A percentile compares a stretch with the other conserved stretches of the same genome.
Evolutionary conservation across 2,113 vertebrate species (phyloP).

Genomic region (Melanerpes formicivorus): DNA sequence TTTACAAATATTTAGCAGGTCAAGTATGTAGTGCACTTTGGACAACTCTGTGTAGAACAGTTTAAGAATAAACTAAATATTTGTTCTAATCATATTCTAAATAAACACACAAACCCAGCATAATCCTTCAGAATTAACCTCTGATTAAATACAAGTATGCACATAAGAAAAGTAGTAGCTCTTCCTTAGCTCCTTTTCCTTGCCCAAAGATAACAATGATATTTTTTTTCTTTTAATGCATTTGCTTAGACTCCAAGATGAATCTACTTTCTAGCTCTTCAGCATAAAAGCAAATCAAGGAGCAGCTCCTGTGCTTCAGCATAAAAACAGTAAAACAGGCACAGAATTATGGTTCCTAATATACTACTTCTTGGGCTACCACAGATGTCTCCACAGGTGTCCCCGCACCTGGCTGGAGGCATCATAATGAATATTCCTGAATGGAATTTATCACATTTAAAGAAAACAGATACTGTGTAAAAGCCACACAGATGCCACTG

Average conservation of each 20-base stretch:
- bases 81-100: constrained; percentile 45
- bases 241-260: neutral
- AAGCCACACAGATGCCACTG: neutral
- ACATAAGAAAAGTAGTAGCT: neutral
- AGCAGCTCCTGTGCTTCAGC: neutral
- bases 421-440: neutral
- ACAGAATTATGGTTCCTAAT: neutral
- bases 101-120: neutral
- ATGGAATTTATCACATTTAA: neutral
- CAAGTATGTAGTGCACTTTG: constrained; percentile 11
- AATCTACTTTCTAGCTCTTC: neutral
- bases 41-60: neutral
- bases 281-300: neutral
- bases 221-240: neutral
- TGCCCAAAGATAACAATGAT: neutral
- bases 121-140: constrained; percentile 59
- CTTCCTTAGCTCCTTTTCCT: constrained; percentile 5
- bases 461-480: neutral
- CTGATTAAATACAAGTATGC: constrained; percentile 9
- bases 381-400: neutral
- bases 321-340: neutral
- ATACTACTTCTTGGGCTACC: neutral
- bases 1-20: constrained; percentile 55
- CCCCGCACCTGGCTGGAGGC: neutral
- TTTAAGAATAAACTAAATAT: constrained; percentile 46